Base-by-base conservation (phyloP, 2,113 vertebrate genomes). In the Cyrtonyx montezumae region DNA sequence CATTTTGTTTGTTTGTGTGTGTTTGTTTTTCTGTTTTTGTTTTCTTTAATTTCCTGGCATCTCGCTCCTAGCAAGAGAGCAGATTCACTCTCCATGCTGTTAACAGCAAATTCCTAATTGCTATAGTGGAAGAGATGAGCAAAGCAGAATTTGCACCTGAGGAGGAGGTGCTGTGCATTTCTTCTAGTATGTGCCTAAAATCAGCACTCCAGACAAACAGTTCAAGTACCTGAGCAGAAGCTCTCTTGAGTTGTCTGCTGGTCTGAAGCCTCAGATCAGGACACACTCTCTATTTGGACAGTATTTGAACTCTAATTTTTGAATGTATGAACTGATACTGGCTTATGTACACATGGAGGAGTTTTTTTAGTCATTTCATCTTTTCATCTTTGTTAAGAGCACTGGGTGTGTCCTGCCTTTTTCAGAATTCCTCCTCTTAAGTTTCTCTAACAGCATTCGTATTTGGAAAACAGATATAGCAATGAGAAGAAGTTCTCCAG, bases 341-440 rank as follows among this genome's bases (percentile, higher is more conserved):
- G 13, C 8, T 6, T 62, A 4, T 17, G 32, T 68, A 42, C 4
- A 23, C 11, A 10, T 68, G 9, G 22, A 37, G 22, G 19, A 10
- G 8, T 19, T 26, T 49, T 49, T 58, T n/a, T 16, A 28, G 22
- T n/a, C 32, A 8, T 37, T 56, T 79, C 56, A 22, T 30, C 11
- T 56, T 23, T 20, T 25, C 26, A 92, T 14, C 11, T 17, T 58
- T 1, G 0, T n/a, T n/a, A 49, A 37, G 0, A 4, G 20, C 2
- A 2, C 32, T 61, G 17, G 15, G 9, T 26, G 55, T 62, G 26
- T 25, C 53, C 30, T 58, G 13, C 8, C 17, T 22, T 22, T 65
- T 45, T 26, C 48, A 42, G 7, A 17, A 43, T 56, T 86, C 36
- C 20, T 63, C 28, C 55, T 77, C 6, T 67, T 67, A 20, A 3